phyloP scores from a whole-genome alignment of 2,113 vertebrate genomes.

The Microtus pennsylvanicus region DNA sequence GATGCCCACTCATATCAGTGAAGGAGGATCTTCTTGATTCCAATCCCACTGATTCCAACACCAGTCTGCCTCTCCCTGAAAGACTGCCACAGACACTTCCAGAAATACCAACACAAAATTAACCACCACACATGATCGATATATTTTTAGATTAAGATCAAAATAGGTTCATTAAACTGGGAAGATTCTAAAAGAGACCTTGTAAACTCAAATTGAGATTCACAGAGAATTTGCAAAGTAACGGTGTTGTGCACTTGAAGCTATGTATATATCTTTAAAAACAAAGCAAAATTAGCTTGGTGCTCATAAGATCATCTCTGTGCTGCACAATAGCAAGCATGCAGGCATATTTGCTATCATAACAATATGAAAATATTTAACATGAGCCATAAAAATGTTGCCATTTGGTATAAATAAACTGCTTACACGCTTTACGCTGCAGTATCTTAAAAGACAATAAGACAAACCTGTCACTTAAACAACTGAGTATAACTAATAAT shows the following conservation, averaged over 20 bases:
- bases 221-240: not conserved
- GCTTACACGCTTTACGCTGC: not conserved
- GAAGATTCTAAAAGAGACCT: conserved; percentile 6
- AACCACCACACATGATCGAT: not conserved
- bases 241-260: not conserved
- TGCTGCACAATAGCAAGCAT: not conserved
- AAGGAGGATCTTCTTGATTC: not conserved
- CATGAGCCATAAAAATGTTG: not conserved
- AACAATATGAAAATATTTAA: conserved; percentile 35
- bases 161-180: conserved; percentile 15
- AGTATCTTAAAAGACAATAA: not conserved
- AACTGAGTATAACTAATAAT: not conserved
- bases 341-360: not conserved
- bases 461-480: not conserved
- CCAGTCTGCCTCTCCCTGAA: not conserved
- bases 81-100: not conserved
- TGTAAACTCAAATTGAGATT: conserved; percentile 13
- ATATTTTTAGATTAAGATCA: conserved; percentile 43
- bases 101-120: conserved; percentile 2
- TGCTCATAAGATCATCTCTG: not conserved
- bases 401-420: conserved; percentile 26
- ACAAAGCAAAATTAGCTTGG: not conserved
- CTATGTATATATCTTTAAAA: not conserved
- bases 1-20: not conserved
- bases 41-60: not conserved